Conservation (phyloP, 2,113 vertebrate genomes). For the Stegastes partitus region DNA sequence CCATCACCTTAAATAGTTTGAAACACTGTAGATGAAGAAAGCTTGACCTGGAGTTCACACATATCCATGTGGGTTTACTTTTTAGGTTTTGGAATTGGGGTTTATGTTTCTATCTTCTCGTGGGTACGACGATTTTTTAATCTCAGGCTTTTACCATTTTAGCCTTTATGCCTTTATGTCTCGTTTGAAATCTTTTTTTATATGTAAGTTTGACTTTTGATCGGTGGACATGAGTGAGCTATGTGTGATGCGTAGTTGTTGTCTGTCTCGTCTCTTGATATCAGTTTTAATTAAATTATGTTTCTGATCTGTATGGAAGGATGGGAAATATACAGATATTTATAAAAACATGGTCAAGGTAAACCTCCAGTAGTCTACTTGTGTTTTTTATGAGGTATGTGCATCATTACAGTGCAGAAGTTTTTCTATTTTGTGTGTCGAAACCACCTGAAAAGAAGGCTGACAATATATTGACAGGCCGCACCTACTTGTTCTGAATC, state of each 20-base stretch:
- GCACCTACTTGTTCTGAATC: background rate
- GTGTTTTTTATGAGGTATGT: background rate
- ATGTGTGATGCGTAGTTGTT: background rate
- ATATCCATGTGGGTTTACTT: conserved; percentile 19
- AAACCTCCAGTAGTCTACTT: conserved; percentile 7
- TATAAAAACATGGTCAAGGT: conserved; percentile 44
- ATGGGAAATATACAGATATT: conserved; percentile 43
- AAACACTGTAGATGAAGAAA: conserved; percentile 39
- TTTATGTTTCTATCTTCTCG: conserved; percentile 9
- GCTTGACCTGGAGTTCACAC: conserved; percentile 11
- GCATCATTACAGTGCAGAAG: background rate
- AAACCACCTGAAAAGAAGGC: no score
- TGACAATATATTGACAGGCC: no score
- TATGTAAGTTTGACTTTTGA: conserved; percentile 15
- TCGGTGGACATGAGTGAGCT: conserved; percentile 13
- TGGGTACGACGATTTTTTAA: conserved; percentile 13
- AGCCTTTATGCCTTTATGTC: conserved; percentile 55
- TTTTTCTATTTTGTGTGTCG: background rate
- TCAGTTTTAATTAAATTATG: conserved; percentile 32
- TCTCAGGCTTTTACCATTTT: conserved; percentile 45
- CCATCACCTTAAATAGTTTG: conserved; percentile 5
- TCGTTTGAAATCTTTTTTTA: conserved; percentile 20
- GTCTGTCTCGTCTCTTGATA: conserved; percentile 26
- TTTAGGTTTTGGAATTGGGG: background rate
- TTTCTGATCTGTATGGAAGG: conserved; percentile 42